Conservation (phyloP, 64 coral and sea anemone species). For the Porites lutea region DNA sequence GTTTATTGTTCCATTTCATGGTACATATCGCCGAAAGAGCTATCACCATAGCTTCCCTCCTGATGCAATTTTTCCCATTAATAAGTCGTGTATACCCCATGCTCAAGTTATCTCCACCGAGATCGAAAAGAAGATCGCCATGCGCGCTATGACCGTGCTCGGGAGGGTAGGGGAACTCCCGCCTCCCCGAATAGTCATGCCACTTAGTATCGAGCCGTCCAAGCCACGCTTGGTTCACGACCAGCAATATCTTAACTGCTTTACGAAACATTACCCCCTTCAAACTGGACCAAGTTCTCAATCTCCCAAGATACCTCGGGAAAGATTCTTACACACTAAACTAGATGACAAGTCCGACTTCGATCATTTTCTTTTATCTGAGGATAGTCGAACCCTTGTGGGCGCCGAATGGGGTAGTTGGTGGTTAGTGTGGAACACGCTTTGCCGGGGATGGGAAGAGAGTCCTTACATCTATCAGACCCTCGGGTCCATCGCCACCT, state of each 20-base stretch:
- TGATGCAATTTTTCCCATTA: not conserved
- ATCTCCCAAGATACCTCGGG: not conserved
- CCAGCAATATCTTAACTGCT: not conserved
- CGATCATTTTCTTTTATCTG: slow-evolving; percentile 10
- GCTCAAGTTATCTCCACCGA: too few species aligned
- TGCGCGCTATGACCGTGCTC: too few species aligned
- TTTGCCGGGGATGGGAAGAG: not conserved
- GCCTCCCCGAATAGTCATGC: too few species aligned
- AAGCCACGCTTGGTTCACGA: not conserved
- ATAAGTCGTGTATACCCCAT: not conserved
- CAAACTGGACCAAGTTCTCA: not conserved
- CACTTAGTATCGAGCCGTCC: too few species aligned
- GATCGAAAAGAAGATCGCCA: too few species aligned
- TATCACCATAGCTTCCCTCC: not conserved
- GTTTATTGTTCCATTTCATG: slow-evolving; percentile 4
- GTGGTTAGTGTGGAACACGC: not conserved
- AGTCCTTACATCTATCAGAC: slow-evolving; percentile 43
- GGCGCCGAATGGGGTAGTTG: slow-evolving; percentile 5
- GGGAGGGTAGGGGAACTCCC: too few species aligned
- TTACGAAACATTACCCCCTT: not conserved
- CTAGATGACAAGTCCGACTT: slow-evolving; percentile 4
- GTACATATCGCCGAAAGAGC: not conserved
- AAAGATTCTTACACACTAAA: not conserved
- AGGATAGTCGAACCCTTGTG: not conserved
- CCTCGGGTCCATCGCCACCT: not conserved